Percentiles rank a stretch among this genome's conserved stretches.
Evolutionary conservation across 35 echinoderm and acorn worm species (phyloP).

Genomic region (Ophioderma brevispina): DNA sequence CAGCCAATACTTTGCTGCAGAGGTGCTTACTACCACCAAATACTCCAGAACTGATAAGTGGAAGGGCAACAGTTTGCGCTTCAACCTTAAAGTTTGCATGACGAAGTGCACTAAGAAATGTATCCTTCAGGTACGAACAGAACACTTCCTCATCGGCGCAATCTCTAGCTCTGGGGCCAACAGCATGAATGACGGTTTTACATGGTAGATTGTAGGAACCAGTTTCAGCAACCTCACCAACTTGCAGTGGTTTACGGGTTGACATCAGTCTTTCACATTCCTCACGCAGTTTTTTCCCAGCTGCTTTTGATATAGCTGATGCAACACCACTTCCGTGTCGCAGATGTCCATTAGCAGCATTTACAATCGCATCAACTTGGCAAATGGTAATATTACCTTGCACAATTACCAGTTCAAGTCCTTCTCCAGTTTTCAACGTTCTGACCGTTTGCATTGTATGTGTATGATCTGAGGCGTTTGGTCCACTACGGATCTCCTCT

Average conservation of each 20-base stretch:
- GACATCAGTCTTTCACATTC: neutral
- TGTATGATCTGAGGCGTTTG: too few relatives aligned
- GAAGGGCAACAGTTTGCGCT: conserved; percentile 17
- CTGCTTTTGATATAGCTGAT: neutral
- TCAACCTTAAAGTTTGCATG: conserved; percentile 16
- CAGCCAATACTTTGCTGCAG: neutral
- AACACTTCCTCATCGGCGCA: conserved; percentile 25
- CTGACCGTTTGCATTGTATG: too few relatives aligned
- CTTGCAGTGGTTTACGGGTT: neutral
- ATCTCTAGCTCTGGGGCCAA: conserved; percentile 44
- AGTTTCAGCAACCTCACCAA: conserved; percentile 33
- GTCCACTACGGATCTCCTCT: too few relatives aligned
- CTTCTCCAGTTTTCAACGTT: neutral
- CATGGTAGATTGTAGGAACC: conserved; percentile 26
- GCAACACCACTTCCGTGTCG: neutral
- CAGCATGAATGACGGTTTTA: conserved; percentile 47
- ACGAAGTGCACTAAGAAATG: conserved; percentile 12
- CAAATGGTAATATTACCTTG: neutral
- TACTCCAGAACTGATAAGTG: conserved; percentile 52
- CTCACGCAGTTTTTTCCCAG: neutral
- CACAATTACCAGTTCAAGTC: neutral
- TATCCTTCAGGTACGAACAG: conserved; percentile 15
- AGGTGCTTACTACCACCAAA: neutral
- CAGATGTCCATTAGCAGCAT: neutral
- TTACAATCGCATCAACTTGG: neutral